Percentiles rank a stretch among this genome's conserved stretches.
Conservation (phyloP, 2,888 invertebrate species). For the Erebia aethiops region DNA sequence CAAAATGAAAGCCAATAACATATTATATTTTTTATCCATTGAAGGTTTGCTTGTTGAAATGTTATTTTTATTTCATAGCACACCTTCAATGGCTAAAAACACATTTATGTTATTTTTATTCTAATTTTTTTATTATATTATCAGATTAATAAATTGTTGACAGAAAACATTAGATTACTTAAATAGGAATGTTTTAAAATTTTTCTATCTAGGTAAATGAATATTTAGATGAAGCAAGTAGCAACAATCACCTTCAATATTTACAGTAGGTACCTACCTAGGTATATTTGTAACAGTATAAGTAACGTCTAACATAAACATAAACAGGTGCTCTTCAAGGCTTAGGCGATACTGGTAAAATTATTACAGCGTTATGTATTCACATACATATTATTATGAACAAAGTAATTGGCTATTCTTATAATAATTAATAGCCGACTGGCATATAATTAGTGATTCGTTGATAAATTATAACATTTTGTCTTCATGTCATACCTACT, state of each 20-base stretch:
- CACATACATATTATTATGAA: conserved; percentile 23
- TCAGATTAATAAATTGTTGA: too few relatives aligned
- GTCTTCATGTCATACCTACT: not conserved
- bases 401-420: conserved; percentile 31
- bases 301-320: conserved; percentile 22
- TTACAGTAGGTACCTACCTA: not conserved
- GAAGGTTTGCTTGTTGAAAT: too few relatives aligned
- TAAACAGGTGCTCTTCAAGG: conserved; percentile 32
- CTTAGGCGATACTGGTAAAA: conserved; percentile 27
- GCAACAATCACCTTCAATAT: not conserved
- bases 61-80: too few relatives aligned
- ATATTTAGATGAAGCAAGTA: not conserved
- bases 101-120: too few relatives aligned
- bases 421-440: conserved; percentile 29
- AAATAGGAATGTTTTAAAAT: too few relatives aligned
- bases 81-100: too few relatives aligned
- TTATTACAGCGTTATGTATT: conserved; percentile 29
- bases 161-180: too few relatives aligned
- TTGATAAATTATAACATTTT: conserved; percentile 1
- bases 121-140: too few relatives aligned
- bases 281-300: not conserved
- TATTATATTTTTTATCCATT: too few relatives aligned
- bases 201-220: not conserved
- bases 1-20: too few relatives aligned
- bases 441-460: conserved; percentile 23